Percentiles rank a stretch among this genome's conserved stretches.
These are phyloP conservation scores for Austrolebias charrua DNA, from an alignment of 2,797 vertebrate genomes.

Conservation along the genomic window DNA sequence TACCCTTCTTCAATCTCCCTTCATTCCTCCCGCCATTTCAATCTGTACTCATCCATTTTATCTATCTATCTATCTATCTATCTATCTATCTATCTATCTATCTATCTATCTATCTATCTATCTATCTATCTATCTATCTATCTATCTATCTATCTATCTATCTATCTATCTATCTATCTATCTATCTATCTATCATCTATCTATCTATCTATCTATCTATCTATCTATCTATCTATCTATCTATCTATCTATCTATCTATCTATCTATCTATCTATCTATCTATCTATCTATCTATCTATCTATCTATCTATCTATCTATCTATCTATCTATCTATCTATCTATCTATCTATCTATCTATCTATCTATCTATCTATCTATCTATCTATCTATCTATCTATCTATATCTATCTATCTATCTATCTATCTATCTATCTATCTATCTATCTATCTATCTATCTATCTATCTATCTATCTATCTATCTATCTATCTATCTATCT, in stretches of 20 bases:
- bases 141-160: constrained; percentile 33
- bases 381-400: constrained; percentile 29
- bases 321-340: constrained; percentile 29
- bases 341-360: constrained; percentile 34
- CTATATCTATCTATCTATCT: constrained; percentile 33
- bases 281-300: constrained; percentile 37
- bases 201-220: constrained; percentile 29
- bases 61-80: constrained; percentile 39
- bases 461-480: constrained; percentile 43
- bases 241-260: constrained; percentile 19
- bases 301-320: constrained; percentile 39
- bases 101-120: constrained; percentile 39
- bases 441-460: constrained; percentile 22
- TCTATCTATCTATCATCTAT: no score
- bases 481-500: constrained; percentile 35
- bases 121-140: constrained; percentile 30
- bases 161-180: constrained; percentile 39
- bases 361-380: constrained; percentile 41
- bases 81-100: constrained; percentile 37
- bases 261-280: constrained; percentile 36
- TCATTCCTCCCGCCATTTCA: constrained; percentile 70
- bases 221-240: constrained; percentile 13
- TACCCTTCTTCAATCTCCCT: constrained; percentile 65
- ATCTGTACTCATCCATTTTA: constrained; percentile 59
- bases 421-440: not conserved